Base-by-base conservation (phyloP, 2,113 vertebrate species). In the Trichechus manatus region DNA sequence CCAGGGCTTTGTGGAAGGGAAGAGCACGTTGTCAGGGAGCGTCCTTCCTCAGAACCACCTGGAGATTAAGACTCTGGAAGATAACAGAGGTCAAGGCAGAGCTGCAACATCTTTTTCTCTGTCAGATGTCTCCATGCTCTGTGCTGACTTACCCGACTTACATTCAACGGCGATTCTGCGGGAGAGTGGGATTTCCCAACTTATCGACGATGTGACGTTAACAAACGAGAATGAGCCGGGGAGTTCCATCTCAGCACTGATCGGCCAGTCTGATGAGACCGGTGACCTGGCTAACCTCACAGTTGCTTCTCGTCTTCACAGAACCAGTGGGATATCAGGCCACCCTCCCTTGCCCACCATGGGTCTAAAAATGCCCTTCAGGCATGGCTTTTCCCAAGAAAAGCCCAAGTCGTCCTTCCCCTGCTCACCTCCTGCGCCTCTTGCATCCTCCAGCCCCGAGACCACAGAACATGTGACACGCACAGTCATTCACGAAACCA, bases 121-220 rank as follows among this genome's bases (percentile, higher is more conserved):
- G 56, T 78, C 98, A 25, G 97, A 97, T 0, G 44, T 88, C 75
- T 97, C 98, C n/a, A 0, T 47, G 0, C 0, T 90, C 39, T 96
- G 96, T 79, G 66, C 97, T 5, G 97, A 95, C 6, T 17, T 27
- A 47, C 97, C 98, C 9, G 97, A 95, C 68, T 95, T 98, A 53
- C 99, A 97, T 63, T 98, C 98, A 85, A 95, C 94, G 0, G 86
- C 78, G 42, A 97, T 98, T 91, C 96, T 99, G 80, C 99, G 99
- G 80, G 99, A 99, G 92, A 99, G 99, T 97, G 98, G 99, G 56
- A 98, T 99, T 95, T 99, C 99, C 95, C 99, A 98, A 96, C 99
- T 99, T 39, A 99, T 99, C 89, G 99, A 99, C 82, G 98, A 99
- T 5, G 99, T 99, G 39, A 99, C 99, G 31, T 97, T 99, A 44